phyloP scores from a whole-genome alignment of 2,888 invertebrate genomes.

The Drosophila fungiperda region DNA sequence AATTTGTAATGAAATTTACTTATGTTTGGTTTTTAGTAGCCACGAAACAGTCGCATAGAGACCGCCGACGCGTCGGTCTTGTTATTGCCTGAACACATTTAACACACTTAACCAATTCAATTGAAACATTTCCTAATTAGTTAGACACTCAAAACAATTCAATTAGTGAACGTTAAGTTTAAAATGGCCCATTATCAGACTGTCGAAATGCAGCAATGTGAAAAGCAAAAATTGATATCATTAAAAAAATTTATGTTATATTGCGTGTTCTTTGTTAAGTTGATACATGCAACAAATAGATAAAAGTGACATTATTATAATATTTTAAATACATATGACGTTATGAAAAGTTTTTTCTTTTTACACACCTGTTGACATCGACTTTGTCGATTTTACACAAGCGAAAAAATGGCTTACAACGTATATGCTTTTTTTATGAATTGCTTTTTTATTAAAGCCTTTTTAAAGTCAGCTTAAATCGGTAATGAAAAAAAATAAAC shows the following conservation, averaged over 20 bases:
- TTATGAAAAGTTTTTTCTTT: not conserved
- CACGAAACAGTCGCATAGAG: conserved; percentile 69
- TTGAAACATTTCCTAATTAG: conserved; percentile 49
- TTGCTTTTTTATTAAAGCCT: not conserved
- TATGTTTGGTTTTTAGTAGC: conserved; percentile 74
- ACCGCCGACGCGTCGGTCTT: conserved; percentile 47
- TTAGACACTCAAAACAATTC: conserved; percentile 3
- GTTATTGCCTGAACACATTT: conserved; percentile 54
- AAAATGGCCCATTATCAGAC: conserved; percentile 20
- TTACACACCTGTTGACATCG: not conserved
- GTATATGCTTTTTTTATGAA: not conserved
- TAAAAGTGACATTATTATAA: not conserved
- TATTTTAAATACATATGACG: not conserved
- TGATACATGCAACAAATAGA: not conserved
- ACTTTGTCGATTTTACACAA: not conserved
- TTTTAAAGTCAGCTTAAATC: not conserved
- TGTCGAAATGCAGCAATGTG: conserved; percentile 3
- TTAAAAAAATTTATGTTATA: conserved; percentile 27
- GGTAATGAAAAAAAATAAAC: not conserved
- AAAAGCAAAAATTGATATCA: conserved; percentile 18
- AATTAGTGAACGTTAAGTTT: not conserved
- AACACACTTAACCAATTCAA: conserved; percentile 51
- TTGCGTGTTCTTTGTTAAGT: not conserved
- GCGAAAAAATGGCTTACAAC: not conserved
- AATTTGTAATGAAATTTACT: conserved; percentile 68